Percentiles rank a stretch among this genome's conserved stretches.
These are phyloP conservation scores for Hexactinellida sp. DNA, from an alignment of 37 sponge, comb jelly and placozoan genomes.

Conservation along the genomic window DNA sequence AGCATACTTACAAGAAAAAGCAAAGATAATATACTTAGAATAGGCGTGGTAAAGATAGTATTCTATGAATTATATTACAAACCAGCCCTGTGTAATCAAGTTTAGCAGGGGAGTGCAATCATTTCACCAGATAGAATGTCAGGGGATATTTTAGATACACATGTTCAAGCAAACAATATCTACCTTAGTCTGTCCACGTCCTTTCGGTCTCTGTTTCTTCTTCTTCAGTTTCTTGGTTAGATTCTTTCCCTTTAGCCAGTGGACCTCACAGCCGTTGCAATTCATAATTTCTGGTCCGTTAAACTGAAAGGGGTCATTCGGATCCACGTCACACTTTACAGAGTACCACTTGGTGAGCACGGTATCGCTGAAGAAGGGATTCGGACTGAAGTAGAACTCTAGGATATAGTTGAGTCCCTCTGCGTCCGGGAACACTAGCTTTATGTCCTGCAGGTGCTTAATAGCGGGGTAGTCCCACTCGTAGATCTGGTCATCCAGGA, in stretches of 20 bases:
- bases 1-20: too few species aligned
- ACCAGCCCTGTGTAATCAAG: too few species aligned
- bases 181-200: neutral
- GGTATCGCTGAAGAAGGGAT: neutral
- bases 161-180: too few species aligned
- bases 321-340: conserved; percentile 44
- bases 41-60: too few species aligned
- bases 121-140: too few species aligned
- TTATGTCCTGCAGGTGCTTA: neutral
- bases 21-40: too few species aligned
- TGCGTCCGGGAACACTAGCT: neutral
- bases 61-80: too few species aligned
- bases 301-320: conserved; percentile 63
- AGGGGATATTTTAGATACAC: too few species aligned
- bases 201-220: conserved; percentile 4
- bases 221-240: conserved; percentile 52
- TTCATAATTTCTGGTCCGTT: conserved; percentile 68
- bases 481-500: neutral
- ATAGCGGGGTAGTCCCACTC: neutral
- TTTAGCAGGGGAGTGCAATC: too few species aligned
- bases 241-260: conserved; percentile 93
- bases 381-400: neutral
- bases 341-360: neutral
- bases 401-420: neutral
- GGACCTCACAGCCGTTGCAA: conserved; percentile 62